Evolutionary conservation across 37 sponge, comb jelly and placozoan species (phyloP), one percentile per base, ranked within the genome.

Genomic region (Theonella swinhoei): DNA sequence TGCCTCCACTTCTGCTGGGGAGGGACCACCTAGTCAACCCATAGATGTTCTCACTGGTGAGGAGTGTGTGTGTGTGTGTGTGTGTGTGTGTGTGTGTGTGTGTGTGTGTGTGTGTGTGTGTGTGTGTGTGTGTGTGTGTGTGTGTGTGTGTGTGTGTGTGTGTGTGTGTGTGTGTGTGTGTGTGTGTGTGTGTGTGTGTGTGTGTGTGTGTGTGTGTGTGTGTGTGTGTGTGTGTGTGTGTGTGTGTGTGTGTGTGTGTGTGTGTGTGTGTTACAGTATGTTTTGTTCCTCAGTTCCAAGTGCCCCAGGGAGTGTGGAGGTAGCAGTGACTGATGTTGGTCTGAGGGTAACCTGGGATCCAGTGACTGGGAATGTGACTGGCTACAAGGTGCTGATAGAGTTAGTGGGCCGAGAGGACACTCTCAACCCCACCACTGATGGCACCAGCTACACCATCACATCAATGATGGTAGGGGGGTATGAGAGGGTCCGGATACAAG

Each of bases 61-160:
- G 37, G 35, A 19, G 37, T 61, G 64, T 37, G 74, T 73, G 74
- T 73, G 74, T 73, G 74, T 38, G 74, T 8, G 74, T 73, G 74
- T 9, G 74, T 40, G 47, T 8, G 74, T 73, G 74, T 34, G 74
- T 40, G 74, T 9, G 78, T 37, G 66, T 25, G 64, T 59, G 41
- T 29, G 41, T 7, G 2, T 29, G 33, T 11, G 65, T n/a, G n/a
- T n/a, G n/a, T n/a, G n/a, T n/a, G n/a, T n/a, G n/a, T n/a, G n/a
- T n/a, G n/a, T n/a, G n/a, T 47, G 11, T 47, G 11, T 47, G 11
- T 47, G 54, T 47, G 54, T 47, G 54, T 47, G 54, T 47, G 54
- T 47, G 54, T 47, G n/a, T n/a, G n/a, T n/a, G n/a, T n/a, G n/a
- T n/a, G n/a, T n/a, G n/a, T n/a, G n/a, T 47, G 11, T 47, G 11